phyloP scores from a whole-genome alignment of 92 coral and sea anemone genomes.

The Palythoa caribaeorum region DNA sequence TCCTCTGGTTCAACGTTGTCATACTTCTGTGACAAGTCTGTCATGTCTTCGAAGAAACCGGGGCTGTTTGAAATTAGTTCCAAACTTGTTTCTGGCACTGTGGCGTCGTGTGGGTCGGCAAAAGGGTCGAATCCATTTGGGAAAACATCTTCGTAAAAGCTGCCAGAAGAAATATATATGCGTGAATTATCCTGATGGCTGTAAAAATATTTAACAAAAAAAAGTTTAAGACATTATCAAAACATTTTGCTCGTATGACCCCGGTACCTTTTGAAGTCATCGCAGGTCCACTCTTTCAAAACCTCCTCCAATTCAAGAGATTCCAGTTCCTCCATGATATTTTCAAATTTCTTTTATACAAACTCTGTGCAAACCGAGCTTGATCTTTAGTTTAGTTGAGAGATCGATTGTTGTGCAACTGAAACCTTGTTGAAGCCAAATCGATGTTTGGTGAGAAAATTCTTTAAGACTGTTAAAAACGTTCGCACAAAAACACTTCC shows the following conservation, averaged over 20 bases:
- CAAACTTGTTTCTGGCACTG: constrained; percentile 43
- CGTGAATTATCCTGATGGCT: neutral
- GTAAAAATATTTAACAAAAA: too few relatives aligned
- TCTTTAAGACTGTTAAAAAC: too few relatives aligned
- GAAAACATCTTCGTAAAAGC: constrained; percentile 46
- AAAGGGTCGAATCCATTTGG: constrained; percentile 39
- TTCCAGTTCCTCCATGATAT: neutral
- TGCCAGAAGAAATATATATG: neutral
- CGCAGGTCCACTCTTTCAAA: constrained; percentile 39
- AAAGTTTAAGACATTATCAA: neutral
- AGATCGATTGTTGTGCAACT: neutral
- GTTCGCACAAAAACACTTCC: too few relatives aligned
- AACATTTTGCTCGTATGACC: neutral
- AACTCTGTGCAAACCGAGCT: neutral
- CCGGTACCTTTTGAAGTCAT: constrained; percentile 27
- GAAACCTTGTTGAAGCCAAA: too few relatives aligned
- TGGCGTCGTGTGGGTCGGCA: constrained; percentile 37
- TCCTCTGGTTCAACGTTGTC: constrained; percentile 67
- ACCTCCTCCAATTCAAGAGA: constrained; percentile 18
- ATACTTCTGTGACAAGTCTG: constrained; percentile 34
- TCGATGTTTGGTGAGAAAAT: too few relatives aligned
- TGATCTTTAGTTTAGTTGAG: neutral
- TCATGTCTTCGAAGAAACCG: constrained; percentile 31
- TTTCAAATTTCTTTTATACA: neutral
- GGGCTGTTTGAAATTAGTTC: constrained; percentile 53